Evolutionary conservation across 2,113 vertebrate species (phyloP), one percentile per base, ranked within the genome.

Genomic region (Corythornis vintsioides): DNA sequence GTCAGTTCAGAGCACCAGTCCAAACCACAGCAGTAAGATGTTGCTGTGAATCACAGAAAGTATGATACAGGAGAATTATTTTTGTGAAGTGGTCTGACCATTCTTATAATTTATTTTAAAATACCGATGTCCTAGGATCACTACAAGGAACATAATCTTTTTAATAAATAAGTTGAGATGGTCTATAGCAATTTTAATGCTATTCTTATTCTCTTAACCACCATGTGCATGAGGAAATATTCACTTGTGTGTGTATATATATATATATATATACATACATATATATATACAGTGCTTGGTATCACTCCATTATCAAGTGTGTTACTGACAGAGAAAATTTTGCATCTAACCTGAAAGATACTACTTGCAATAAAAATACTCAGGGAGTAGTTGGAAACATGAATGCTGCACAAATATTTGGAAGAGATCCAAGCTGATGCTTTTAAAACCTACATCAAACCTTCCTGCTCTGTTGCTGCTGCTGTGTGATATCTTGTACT

Each of bases 381-480:
- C 78, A 50, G 45, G 64, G 42, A 66, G 24, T 61, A 60, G 89
- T 22, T 59, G 35, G 76, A 76, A 79, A 31, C 14, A 57, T 14
- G 40, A 78, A 76, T 3, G 10, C 69, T 91, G 92, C 90, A 93
- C 75, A 92, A 86, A 45, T 20, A 21, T 92, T 96, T 92, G 94
- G 94, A 91, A 48, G 69, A 61, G 20, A 89, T 95, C 95, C 96
- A 94, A 88, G 77, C 47, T 0, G 6, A 77, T 20, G 26, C 86
- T 86, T 97, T 92, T 57, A 96, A 96, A 96, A 91, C 72, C 65
- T 43, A 55, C 76, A 90, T 97, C 76, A 91, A 52, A 76, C 76
- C 67, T 92, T 59, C 67, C 72, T 75, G 63, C 94, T 69, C 81
- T 90, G 59, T 55, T 88, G 84, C 89, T 96, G 95, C 73, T 92